A percentile compares a stretch with the other conserved stretches of the same genome.
Evolutionary conservation across 2,888 invertebrate species (phyloP).

Genomic region (Caenorhabditis drosophilae): DNA sequence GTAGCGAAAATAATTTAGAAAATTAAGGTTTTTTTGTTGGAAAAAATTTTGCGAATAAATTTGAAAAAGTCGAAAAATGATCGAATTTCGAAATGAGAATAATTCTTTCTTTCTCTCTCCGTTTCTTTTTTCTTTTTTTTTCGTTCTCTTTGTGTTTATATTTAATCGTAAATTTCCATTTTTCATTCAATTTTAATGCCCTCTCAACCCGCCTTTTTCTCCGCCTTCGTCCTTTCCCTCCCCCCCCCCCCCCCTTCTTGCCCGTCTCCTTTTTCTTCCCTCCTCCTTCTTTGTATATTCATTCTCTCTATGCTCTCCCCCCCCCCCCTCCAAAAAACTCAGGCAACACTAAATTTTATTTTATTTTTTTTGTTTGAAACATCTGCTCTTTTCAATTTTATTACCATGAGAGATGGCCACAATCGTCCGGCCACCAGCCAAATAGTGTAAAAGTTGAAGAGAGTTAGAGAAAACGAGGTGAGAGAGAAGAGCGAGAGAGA

Average conservation of each 20-base stretch:
- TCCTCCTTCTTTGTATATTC: too few relatives aligned
- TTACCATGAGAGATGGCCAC: too few relatives aligned
- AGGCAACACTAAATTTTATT: too few relatives aligned
- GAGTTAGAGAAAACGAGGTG: slow-evolving; percentile 6
- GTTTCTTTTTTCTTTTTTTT: slow-evolving; percentile 1
- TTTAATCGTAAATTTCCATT: slow-evolving; percentile 5
- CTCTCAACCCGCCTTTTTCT: background rate
- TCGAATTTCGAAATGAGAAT: too few relatives aligned
- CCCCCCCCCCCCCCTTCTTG: too few relatives aligned
- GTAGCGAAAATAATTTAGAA: background rate
- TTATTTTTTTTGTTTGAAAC: background rate
- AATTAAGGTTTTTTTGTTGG: background rate
- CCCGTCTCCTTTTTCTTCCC: too few relatives aligned
- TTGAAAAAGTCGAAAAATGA: too few relatives aligned
- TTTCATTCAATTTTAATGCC: slow-evolving; percentile 18
- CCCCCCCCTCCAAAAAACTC: too few relatives aligned
- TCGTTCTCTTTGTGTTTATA: slow-evolving; percentile 5
- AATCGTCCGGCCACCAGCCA: background rate
- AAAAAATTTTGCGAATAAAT: background rate
- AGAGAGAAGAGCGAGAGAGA: background rate
- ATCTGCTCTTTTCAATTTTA: background rate
- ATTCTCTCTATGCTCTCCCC: too few relatives aligned
- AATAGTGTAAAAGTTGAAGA: background rate
- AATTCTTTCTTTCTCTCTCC: too few relatives aligned
- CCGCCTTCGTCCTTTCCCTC: background rate